Conservation (phyloP, 2,797 vertebrate genomes). For the Bothrops alternatus region DNA sequence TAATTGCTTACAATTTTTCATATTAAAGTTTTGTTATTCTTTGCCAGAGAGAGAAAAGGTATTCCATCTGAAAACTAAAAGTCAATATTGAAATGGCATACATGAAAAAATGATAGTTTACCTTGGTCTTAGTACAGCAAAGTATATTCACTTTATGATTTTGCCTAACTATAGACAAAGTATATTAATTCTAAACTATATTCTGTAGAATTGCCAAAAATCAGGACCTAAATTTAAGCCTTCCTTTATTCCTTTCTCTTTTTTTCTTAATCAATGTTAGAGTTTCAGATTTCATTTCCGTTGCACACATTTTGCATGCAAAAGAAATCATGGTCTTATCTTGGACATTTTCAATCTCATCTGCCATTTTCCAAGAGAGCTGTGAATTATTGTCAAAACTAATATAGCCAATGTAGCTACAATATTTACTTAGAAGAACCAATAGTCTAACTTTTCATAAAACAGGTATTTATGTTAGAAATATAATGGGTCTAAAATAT, state of each 20-base stretch:
- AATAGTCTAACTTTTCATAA: background rate
- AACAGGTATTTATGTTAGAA: background rate
- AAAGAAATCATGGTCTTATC: background rate
- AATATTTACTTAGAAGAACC: background rate
- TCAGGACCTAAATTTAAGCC: background rate
- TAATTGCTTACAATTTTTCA: background rate
- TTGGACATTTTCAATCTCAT: background rate
- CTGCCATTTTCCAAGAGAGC: background rate
- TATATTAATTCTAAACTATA: background rate
- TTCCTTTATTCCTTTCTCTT: background rate
- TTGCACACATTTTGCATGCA: background rate
- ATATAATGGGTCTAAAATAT: background rate
- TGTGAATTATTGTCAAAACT: background rate
- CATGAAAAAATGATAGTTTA: background rate
- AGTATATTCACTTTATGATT: background rate
- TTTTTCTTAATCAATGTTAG: background rate
- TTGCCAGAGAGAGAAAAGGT: constrained; percentile 28
- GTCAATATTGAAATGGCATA: background rate
- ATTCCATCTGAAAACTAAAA: background rate
- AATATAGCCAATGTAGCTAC: background rate
- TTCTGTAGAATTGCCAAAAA: background rate
- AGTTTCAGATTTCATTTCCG: background rate
- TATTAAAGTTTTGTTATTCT: constrained; percentile 15
- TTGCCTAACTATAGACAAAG: background rate
- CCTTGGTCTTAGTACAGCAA: background rate